phyloP scores from a whole-genome alignment of 2,888 invertebrate genomes.

The Gordius sp. region DNA sequence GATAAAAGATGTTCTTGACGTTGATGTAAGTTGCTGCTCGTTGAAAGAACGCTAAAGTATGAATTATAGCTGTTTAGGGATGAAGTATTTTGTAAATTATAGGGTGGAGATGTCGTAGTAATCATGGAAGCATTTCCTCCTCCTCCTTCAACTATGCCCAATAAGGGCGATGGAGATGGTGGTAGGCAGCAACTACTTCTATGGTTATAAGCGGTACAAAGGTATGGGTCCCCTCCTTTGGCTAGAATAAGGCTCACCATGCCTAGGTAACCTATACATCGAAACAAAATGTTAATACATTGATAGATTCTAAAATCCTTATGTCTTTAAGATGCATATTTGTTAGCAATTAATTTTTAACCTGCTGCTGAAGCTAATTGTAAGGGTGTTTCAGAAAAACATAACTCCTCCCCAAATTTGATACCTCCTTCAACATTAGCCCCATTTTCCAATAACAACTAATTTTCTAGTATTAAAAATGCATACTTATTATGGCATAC shows the following conservation, averaged over 20 bases:
- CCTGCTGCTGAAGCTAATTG: constrained; percentile 59
- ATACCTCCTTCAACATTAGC: constrained; percentile 42
- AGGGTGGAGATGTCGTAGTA: too few species aligned
- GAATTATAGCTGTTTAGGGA: too few species aligned
- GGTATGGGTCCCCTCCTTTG: constrained; percentile 60
- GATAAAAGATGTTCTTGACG: too few species aligned
- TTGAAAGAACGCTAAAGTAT: too few species aligned
- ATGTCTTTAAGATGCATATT: background rate
- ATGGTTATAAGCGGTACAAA: constrained; percentile 37
- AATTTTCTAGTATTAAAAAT: constrained; percentile 4
- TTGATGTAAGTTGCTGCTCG: too few species aligned
- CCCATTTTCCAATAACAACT: constrained; percentile 41
- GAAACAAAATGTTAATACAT: background rate
- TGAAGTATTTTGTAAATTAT: too few species aligned
- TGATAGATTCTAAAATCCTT: too few species aligned
- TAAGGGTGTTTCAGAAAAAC: constrained; percentile 45
- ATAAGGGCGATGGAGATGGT: constrained; percentile 7
- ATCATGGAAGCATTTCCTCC: too few species aligned
- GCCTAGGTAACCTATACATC: constrained; percentile 34
- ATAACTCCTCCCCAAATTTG: constrained; percentile 38
- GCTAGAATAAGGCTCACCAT: constrained; percentile 50
- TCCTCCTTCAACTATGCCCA: too few species aligned
- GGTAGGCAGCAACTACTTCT: background rate
- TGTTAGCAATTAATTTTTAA: constrained; percentile 23
- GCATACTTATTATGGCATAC: constrained; percentile 20